Evolutionary conservation across 2,113 vertebrate genomes (phyloP).

Genomic region (Panthera tigris): DNA sequence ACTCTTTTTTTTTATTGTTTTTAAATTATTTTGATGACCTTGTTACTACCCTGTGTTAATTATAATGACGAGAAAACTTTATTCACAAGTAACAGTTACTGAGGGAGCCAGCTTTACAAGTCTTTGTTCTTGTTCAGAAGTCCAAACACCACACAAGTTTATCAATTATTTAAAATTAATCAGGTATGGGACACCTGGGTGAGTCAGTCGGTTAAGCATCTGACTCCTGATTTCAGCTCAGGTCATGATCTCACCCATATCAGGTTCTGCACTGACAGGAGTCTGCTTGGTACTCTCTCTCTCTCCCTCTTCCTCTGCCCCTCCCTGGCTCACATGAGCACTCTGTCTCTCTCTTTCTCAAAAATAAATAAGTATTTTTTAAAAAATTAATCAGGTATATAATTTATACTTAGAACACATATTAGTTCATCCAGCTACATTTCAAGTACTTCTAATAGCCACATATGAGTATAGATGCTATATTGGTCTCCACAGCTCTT

Average conservation of each 20-base stretch:
- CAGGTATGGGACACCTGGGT: no score
- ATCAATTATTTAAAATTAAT: neutral
- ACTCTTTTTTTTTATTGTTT: neutral
- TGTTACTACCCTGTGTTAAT: neutral
- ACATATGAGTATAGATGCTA: neutral
- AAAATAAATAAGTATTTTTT: no score
- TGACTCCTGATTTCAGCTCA: no score
- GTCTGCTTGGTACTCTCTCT: no score
- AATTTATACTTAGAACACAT: neutral
- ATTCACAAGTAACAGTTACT: neutral
- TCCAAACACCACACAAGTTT: neutral
- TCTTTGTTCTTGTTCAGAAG: neutral
- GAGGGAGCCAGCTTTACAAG: neutral
- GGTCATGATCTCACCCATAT: no score
- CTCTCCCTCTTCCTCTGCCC: no score
- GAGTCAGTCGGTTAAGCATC: no score
- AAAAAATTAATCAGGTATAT: neutral
- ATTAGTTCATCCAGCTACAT: neutral
- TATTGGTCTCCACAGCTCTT: neutral
- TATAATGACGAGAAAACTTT: neutral
- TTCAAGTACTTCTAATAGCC: neutral
- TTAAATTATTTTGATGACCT: neutral
- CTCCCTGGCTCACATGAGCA: no score
- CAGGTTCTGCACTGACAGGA: no score
- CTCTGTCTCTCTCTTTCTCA: no score